phyloP scores from a whole-genome alignment of 2,888 invertebrate species.

The Amaurobius ferox region DNA sequence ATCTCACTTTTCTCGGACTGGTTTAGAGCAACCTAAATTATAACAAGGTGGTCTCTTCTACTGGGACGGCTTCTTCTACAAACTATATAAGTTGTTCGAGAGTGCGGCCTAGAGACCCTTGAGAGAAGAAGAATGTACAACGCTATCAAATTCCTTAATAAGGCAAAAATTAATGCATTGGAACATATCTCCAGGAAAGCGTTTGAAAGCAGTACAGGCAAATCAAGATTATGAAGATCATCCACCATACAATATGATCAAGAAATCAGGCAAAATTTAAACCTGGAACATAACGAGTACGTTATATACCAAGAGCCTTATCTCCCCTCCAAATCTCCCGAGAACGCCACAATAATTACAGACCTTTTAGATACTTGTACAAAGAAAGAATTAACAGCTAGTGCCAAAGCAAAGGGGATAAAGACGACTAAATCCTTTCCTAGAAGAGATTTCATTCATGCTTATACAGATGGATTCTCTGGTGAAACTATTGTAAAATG shows the following conservation, averaged over 20 bases:
- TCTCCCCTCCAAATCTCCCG: too few relatives aligned
- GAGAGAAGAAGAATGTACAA: neutral
- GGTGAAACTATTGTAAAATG: slow-evolving; percentile 15
- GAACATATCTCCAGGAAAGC: too few relatives aligned
- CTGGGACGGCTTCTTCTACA: slow-evolving; percentile 6
- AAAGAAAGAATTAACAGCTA: slow-evolving; percentile 18
- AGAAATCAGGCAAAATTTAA: neutral
- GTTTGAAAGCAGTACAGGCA: neutral
- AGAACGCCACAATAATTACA: neutral
- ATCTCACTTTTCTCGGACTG: neutral
- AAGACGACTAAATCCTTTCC: neutral
- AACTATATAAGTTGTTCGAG: slow-evolving; percentile 8
- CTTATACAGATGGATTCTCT: slow-evolving; percentile 16
- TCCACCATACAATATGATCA: neutral
- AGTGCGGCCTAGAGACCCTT: neutral
- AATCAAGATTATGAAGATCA: slow-evolving; percentile 15
- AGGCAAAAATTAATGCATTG: neutral
- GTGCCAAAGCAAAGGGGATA: neutral
- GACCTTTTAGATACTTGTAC: neutral
- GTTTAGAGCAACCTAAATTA: slow-evolving; percentile 15
- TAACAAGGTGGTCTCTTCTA: too few relatives aligned
- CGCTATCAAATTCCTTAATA: neutral
- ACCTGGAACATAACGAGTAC: neutral
- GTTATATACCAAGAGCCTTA: neutral
- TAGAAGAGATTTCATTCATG: neutral